These are phyloP conservation scores for Theretra japonica DNA, from an alignment of 2,888 invertebrate genomes.

Conservation along the genomic window DNA sequence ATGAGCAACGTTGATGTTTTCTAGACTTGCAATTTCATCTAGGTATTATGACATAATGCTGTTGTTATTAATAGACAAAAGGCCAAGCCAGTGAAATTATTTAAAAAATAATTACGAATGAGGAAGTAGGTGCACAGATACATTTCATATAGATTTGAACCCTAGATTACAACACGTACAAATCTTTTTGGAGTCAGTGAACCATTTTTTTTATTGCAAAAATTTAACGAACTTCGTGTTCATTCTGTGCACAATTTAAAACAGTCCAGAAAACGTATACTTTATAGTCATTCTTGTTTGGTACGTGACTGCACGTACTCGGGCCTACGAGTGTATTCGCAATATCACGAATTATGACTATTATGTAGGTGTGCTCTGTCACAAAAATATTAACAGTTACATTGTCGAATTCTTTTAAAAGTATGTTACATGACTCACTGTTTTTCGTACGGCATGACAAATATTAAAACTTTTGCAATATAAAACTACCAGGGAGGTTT, in stretches of 20 bases:
- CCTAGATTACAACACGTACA: neutral
- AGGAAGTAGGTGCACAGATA: no score
- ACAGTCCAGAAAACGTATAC: neutral
- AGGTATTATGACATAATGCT: neutral
- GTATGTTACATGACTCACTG: conserved; percentile 1
- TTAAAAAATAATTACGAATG: neutral
- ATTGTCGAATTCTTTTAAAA: neutral
- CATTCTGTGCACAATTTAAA: conserved; percentile 17
- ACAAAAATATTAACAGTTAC: conserved; percentile 15
- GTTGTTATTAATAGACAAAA: neutral
- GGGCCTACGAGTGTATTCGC: conserved; percentile 5
- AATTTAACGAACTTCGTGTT: neutral
- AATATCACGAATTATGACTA: conserved; percentile 25
- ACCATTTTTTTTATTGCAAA: neutral
- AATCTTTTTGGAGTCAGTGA: neutral
- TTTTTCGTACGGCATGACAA: neutral
- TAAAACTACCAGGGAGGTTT: no score
- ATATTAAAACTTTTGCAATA: neutral
- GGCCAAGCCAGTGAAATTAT: neutral
- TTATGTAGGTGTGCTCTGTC: neutral
- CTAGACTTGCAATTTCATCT: neutral
- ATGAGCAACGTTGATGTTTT: neutral
- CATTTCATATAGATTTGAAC: neutral
- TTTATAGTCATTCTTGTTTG: conserved; percentile 9
- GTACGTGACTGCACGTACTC: conserved; percentile 26